Conservation (phyloP, 2,113 vertebrate species). For the Datnioides undecimradiatus region DNA sequence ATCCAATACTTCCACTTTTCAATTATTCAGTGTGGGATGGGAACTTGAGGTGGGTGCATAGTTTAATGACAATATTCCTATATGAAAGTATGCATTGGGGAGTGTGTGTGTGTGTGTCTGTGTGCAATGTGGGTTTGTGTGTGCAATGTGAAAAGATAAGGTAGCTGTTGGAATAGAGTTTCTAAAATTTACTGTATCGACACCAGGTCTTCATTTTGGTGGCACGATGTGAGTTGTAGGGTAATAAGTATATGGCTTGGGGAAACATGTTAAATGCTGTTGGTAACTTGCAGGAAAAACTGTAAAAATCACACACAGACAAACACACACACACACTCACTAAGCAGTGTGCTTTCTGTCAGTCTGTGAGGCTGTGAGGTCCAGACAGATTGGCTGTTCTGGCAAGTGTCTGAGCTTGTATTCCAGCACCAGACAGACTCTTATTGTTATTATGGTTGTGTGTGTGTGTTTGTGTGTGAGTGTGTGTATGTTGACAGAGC, state of each 20-base stretch:
- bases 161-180: no score
- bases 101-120: not conserved
- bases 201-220: not conserved
- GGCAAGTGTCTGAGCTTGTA: constrained; percentile 31
- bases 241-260: not conserved
- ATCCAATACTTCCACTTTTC: not conserved
- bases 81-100: not conserved
- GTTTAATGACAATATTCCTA: not conserved
- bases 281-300: not conserved
- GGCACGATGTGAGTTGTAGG: not conserved
- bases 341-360: constrained; percentile 41
- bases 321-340: not conserved
- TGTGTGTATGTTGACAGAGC: constrained; percentile 35
- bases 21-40: not conserved
- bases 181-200: not conserved
- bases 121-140: not conserved
- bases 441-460: constrained; percentile 18
- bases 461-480: constrained; percentile 1
- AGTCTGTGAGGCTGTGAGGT: constrained; percentile 54
- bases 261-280: not conserved
- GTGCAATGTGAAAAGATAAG: not conserved
- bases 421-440: constrained; percentile 47
- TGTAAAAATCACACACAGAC: not conserved
- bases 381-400: constrained; percentile 68
- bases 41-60: no score